Base-by-base conservation (phyloP, 2,888 invertebrate species). In the Melieria crassipennis region DNA sequence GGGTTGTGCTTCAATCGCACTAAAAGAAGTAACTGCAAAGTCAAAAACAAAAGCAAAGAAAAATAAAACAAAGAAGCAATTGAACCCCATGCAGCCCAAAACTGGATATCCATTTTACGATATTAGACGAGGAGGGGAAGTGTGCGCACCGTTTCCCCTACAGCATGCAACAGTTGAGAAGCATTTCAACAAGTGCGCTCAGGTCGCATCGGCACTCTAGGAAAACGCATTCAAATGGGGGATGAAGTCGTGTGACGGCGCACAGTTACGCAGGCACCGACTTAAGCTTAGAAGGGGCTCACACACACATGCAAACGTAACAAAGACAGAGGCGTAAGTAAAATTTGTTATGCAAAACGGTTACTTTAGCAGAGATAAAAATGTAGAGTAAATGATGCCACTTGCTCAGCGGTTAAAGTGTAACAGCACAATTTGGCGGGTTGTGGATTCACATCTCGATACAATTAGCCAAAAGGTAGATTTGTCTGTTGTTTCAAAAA, bases 151-250 rank as follows among this genome's bases (percentile, higher is more conserved):
- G 43, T 42, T 58, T 45, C 55, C 65, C 11, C 73, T 72, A 76
- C 66, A 75, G 73, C 75, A 76, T 74, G 73, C 77, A 77, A 77
- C 77, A 77, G 75, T 57, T 77, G 72, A 73, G 72, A 16, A 60
- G 63, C 30, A 69, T 66, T 73, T 72, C 77, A 75, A 77, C 75
- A 75, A 76, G 73, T 76, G 64, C 48, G 74, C 63, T 13, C 65
- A n/a, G 7, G 11, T 13, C n/a, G 56, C 13, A 63, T 30, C 47
- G 7, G 63, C 6, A 65, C 10, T 9, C 42, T 47, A 16, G 5
- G 43, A 0, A 3, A 16, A 66, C 48, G 46, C 5, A 7, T 47
- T 43, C 7, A 1, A 55, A 56, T 6, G 65, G 57, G 4, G 60
- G 64, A 67, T 10, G 10, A 7, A 58, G n/a, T 7, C 45, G 13